A percentile compares a stretch with the other conserved stretches of the same genome.
These are phyloP conservation scores for Heterodera carotae DNA, from an alignment of 1,140 invertebrate species.

Conservation along the genomic window DNA sequence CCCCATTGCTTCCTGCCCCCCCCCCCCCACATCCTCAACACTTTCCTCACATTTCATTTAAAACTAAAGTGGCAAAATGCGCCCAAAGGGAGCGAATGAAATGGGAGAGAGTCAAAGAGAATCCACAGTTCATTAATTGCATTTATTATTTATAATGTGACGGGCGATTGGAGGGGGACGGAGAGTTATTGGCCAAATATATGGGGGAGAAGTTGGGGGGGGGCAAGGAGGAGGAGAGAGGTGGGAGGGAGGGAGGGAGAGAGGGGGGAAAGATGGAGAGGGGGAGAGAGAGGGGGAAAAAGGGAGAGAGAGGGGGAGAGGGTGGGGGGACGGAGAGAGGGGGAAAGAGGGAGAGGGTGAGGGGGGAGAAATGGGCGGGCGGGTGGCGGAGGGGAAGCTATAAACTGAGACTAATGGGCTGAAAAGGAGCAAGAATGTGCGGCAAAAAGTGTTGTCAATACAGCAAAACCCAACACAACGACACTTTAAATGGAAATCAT, in stretches of 20 bases:
- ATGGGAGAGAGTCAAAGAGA: neutral
- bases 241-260: neutral
- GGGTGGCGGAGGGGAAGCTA: neutral
- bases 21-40: neutral
- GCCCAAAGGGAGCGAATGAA: neutral
- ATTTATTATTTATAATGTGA: constrained; percentile 25
- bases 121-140: constrained; percentile 8
- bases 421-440: neutral
- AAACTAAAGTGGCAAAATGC: neutral
- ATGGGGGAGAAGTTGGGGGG: neutral
- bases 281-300: neutral
- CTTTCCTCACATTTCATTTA: neutral
- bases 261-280: neutral
- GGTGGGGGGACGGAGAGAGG: neutral
- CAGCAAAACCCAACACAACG: neutral
- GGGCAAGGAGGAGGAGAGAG: neutral
- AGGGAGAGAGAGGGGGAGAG: neutral
- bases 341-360: neutral
- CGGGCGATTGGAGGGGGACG: neutral
- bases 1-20: no score
- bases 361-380: neutral
- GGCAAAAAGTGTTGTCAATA: neutral
- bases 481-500: no score
- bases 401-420: constrained; percentile 9
- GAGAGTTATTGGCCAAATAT: constrained; percentile 2